Percentiles rank a stretch among this genome's conserved stretches.
Conservation (phyloP, 2,797 vertebrate genomes). For the Melanotaenia maccullochi region DNA sequence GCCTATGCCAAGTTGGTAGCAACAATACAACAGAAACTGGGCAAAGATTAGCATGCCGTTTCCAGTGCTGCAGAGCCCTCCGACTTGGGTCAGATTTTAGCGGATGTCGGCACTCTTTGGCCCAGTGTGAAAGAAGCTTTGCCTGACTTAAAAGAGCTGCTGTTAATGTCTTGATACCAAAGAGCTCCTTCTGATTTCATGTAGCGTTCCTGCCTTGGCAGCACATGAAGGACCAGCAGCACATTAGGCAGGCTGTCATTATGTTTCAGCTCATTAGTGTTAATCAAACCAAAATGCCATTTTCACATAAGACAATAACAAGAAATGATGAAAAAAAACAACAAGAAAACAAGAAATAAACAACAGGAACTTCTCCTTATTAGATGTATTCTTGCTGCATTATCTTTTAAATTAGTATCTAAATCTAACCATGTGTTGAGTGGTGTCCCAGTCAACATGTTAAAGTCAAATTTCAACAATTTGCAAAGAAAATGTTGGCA, state of each 20-base stretch:
- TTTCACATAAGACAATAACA: background rate
- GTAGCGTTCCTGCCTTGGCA: background rate
- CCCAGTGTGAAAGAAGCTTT: background rate
- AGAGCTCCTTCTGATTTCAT: background rate
- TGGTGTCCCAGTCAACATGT: background rate
- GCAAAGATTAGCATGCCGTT: background rate
- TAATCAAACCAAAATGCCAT: slow-evolving; percentile 2
- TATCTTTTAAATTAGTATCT: too few relatives aligned
- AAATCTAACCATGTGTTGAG: background rate
- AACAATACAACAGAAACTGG: background rate
- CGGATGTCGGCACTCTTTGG: background rate
- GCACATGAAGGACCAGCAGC: background rate
- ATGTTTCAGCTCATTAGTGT: slow-evolving; percentile 1
- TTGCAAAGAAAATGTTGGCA: background rate
- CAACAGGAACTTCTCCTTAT: too few relatives aligned
- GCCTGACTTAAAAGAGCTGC: background rate
- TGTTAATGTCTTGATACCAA: background rate
- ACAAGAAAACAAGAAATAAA: background rate
- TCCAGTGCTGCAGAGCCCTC: background rate
- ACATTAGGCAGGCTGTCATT: background rate
- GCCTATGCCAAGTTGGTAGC: background rate
- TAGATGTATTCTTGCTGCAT: too few relatives aligned
- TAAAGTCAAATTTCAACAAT: background rate
- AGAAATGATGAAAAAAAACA: background rate
- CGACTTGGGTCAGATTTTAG: background rate